Conservation (phyloP, 1,140 invertebrate genomes). For the Euwallacea fornicatus region DNA sequence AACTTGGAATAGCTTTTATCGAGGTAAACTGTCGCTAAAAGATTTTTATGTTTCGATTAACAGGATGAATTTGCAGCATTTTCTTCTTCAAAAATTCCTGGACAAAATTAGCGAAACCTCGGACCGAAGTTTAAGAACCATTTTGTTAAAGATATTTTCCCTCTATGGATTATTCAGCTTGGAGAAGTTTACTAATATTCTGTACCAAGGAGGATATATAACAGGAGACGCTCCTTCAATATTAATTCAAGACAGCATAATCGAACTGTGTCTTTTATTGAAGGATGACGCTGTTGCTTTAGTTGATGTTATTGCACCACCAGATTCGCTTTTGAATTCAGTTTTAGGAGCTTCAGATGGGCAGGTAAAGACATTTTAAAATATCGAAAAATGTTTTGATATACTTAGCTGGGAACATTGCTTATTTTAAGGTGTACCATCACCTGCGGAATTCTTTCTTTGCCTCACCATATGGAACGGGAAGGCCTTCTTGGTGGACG, state of each 20-base stretch:
- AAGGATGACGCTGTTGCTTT: slow-evolving; percentile 73
- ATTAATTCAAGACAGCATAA: slow-evolving; percentile 60
- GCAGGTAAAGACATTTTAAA: slow-evolving; percentile 51
- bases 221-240: slow-evolving; percentile 54
- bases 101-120: slow-evolving; percentile 58
- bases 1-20: slow-evolving; percentile 74
- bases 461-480: slow-evolving; percentile 58
- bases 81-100: slow-evolving; percentile 62
- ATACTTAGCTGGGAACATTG: slow-evolving; percentile 7
- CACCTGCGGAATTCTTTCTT: slow-evolving; percentile 60
- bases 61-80: slow-evolving; percentile 57
- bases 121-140: slow-evolving; percentile 54
- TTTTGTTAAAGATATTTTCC: slow-evolving; percentile 67
- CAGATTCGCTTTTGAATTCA: slow-evolving; percentile 83
- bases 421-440: slow-evolving; percentile 63
- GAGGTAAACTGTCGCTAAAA: neutral
- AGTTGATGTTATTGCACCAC: slow-evolving; percentile 83
- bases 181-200: slow-evolving; percentile 67
- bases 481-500: slow-evolving; percentile 62
- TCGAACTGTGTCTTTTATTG: slow-evolving; percentile 63
- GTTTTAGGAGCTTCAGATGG: slow-evolving; percentile 79
- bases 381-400: slow-evolving; percentile 53
- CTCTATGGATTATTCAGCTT: slow-evolving; percentile 72
- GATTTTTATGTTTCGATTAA: neutral
- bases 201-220: slow-evolving; percentile 75